Evolutionary conservation across 2,113 vertebrate species (phyloP).

Genomic region (Notiomystis cincta): DNA sequence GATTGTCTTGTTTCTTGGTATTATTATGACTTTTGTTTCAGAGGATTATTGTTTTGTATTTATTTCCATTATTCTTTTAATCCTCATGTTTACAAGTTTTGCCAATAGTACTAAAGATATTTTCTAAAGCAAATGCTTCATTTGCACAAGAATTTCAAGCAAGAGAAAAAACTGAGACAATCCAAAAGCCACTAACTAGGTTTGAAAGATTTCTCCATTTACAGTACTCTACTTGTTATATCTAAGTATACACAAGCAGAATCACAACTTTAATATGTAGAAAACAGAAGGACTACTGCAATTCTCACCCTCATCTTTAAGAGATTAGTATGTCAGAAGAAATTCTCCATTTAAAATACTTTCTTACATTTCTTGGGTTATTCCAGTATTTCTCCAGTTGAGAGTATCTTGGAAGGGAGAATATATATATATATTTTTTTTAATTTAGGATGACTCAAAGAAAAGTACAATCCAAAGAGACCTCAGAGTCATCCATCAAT

Average conservation of each 20-base stretch:
- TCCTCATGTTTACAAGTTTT: not conserved
- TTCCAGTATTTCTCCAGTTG: not conserved
- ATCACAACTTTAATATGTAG: not conserved
- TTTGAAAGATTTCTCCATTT: not conserved
- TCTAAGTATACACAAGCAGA: not conserved
- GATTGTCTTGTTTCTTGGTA: not conserved
- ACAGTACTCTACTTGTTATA: not conserved
- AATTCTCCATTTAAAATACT: not conserved
- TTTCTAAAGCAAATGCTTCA: not conserved
- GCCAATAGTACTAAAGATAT: not conserved
- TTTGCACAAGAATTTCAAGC: not conserved
- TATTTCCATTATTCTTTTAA: not conserved
- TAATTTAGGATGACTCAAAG: not conserved
- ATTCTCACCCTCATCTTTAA: not conserved
- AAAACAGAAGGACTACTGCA: not conserved
- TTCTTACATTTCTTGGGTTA: not conserved
- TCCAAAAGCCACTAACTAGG: rapidly evolving
- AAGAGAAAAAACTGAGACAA: not conserved
- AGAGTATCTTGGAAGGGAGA: not conserved
- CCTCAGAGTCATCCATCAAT: not conserved
- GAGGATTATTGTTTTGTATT: not conserved
- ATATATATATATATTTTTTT: not conserved
- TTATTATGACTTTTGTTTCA: not conserved
- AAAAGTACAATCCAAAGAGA: not conserved
- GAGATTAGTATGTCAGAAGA: not conserved